These are phyloP conservation scores for Malurus elegans DNA, from an alignment of 2,113 vertebrate species.

Conservation along the genomic window DNA sequence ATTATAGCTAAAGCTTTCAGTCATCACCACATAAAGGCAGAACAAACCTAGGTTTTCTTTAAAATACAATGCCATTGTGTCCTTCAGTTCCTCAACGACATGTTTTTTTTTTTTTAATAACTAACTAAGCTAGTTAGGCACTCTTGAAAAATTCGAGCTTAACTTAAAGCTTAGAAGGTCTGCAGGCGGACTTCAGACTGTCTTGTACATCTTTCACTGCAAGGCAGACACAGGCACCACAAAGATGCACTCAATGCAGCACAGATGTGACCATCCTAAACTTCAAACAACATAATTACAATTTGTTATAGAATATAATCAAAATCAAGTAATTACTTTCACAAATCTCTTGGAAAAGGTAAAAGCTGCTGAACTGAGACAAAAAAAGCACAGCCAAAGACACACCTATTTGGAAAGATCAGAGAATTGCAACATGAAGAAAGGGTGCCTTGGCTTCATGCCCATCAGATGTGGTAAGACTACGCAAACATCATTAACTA, in stretches of 20 bases:
- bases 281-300: not conserved
- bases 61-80: not conserved
- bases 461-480: conserved; percentile 56
- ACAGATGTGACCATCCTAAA: not conserved
- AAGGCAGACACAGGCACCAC: not conserved
- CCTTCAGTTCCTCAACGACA: not conserved
- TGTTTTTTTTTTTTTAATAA: not conserved
- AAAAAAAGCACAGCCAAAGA: not conserved
- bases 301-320: not conserved
- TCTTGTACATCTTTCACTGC: not conserved
- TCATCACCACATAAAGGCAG: not conserved
- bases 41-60: not conserved
- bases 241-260: not conserved
- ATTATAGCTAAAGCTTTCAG: not conserved
- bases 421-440: not conserved
- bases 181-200: not conserved
- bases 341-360: not conserved
- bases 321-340: not conserved
- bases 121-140: not conserved
- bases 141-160: not conserved
- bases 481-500: conserved; percentile 17
- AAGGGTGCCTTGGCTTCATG: not conserved
- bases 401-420: not conserved
- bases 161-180: not conserved
- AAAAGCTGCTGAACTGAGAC: not conserved